These are phyloP conservation scores for Congeria kusceri DNA, from an alignment of 2,888 invertebrate genomes.

Conservation along the genomic window DNA sequence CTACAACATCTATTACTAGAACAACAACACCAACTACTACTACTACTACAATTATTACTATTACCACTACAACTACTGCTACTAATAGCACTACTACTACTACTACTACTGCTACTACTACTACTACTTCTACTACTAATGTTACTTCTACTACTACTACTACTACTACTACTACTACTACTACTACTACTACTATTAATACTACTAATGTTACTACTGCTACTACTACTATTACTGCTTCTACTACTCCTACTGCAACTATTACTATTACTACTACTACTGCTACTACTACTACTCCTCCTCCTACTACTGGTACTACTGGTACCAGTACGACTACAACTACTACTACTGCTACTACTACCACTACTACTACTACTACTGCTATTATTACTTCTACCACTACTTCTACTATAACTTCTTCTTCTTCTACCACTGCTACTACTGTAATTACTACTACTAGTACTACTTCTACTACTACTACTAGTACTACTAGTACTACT, in stretches of 20 bases:
- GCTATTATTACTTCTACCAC: not conserved
- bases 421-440: not conserved
- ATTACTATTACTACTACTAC: not conserved
- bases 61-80: not conserved
- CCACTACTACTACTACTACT: constrained; percentile 8
- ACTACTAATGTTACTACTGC: not conserved
- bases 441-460: not conserved
- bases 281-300: not conserved
- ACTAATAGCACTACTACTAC: not conserved
- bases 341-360: not conserved
- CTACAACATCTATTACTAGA: not conserved
- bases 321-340: not conserved
- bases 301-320: not conserved
- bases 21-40: not conserved
- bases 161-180: no score
- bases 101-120: not conserved
- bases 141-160: not conserved
- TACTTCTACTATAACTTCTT: not conserved
- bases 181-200: not conserved
- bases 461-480: not conserved
- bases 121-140: not conserved
- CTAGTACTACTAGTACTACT: not conserved
- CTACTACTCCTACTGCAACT: not conserved
- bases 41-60: not conserved
- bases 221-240: not conserved